A percentile compares a stretch with the other conserved stretches of the same genome.
Conservation (phyloP, 2,888 invertebrate genomes). For the Esperia sulphurella region DNA sequence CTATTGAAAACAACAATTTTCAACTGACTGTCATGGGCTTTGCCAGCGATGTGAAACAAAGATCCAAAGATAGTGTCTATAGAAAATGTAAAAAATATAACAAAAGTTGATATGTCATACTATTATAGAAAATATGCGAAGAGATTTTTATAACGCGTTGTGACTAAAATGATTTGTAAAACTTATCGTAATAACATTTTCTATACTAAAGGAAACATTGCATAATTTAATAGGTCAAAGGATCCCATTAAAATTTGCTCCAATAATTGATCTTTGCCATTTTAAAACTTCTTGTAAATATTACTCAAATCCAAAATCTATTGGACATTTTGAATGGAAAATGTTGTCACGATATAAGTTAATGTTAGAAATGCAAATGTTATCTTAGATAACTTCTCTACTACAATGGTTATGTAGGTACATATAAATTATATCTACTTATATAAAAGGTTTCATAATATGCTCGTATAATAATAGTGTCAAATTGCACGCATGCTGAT, state of each 20-base stretch:
- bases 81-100: neutral
- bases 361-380: slow-evolving; percentile 1
- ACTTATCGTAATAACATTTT: slow-evolving; percentile 53
- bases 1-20: no score
- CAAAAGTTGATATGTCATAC: slow-evolving; percentile 18
- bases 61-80: slow-evolving; percentile 10
- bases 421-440: slow-evolving; percentile 12
- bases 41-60: slow-evolving; percentile 18
- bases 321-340: slow-evolving; percentile 26
- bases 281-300: neutral
- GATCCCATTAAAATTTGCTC: no score
- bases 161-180: slow-evolving; percentile 53
- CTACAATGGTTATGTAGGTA: slow-evolving; percentile 2
- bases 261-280: no score
- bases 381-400: no score
- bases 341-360: slow-evolving; percentile 51
- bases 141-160: slow-evolving; percentile 72
- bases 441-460: slow-evolving; percentile 50
- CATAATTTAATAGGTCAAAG: no score
- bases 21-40: no score
- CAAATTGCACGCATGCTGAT: slow-evolving; percentile 71
- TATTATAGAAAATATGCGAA: slow-evolving; percentile 58
- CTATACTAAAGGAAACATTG: slow-evolving; percentile 17
- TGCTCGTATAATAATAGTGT: slow-evolving; percentile 69
- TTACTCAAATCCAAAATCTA: neutral